A percentile compares a stretch with the other conserved stretches of the same genome.
phyloP scores from a whole-genome alignment of 2,113 vertebrate species.

The Pteruthius melanotis region DNA sequence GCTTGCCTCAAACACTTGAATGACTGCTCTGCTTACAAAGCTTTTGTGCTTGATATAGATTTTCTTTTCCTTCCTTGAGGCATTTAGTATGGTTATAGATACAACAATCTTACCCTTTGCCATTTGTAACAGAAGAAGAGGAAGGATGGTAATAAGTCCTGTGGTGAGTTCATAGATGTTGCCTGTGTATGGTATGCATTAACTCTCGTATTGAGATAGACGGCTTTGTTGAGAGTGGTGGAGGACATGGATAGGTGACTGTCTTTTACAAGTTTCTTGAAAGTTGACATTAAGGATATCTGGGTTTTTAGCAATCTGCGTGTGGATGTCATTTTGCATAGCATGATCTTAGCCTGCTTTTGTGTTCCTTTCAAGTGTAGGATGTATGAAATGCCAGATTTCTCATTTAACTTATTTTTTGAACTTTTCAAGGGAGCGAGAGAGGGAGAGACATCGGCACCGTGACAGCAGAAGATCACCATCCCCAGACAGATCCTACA shows the following conservation, averaged over 20 bases:
- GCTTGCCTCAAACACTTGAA: not conserved
- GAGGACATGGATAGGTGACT: not conserved
- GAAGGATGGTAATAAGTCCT: not conserved
- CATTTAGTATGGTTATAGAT: not conserved
- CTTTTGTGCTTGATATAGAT: not conserved
- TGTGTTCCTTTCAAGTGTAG: not conserved
- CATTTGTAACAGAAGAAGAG: not conserved
- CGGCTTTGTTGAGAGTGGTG: not conserved
- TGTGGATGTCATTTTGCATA: not conserved
- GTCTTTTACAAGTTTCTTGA: not conserved
- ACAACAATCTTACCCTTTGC: not conserved
- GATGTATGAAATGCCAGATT: not conserved
- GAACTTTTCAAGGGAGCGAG: slow-evolving; percentile 72
- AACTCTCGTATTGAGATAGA: fast-evolving
- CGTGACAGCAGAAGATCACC: slow-evolving; percentile 85
- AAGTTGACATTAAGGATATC: not conserved
- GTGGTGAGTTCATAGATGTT: not conserved
- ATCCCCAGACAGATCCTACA: slow-evolving; percentile 83
- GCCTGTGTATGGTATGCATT: not conserved
- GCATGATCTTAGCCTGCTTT: not conserved
- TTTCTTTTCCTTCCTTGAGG: not conserved
- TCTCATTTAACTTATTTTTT: slow-evolving; percentile 58
- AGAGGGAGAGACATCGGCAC: slow-evolving; percentile 87
- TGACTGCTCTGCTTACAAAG: not conserved
- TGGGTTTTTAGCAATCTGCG: not conserved